These are phyloP conservation scores for Lithophane ornitopus DNA, from an alignment of 2,888 invertebrate species.

Conservation along the genomic window DNA sequence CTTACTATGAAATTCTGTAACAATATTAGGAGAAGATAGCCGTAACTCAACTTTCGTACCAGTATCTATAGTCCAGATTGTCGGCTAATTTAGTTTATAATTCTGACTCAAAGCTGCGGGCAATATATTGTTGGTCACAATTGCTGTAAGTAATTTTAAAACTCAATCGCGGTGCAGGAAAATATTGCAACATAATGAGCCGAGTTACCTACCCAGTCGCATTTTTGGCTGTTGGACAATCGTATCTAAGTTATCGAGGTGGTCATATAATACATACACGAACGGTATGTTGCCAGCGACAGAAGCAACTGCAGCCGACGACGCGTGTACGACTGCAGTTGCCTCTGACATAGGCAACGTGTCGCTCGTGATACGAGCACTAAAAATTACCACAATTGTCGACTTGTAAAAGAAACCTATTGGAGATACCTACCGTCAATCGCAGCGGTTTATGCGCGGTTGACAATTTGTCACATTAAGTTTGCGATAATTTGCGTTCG, in stretches of 20 bases:
- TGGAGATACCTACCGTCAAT: not conserved
- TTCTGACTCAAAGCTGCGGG: not conserved
- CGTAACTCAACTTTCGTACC: conserved; percentile 2
- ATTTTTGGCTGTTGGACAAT: not conserved
- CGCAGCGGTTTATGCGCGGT: not conserved
- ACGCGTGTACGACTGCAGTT: too few relatives aligned
- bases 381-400: too few relatives aligned
- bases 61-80: not conserved
- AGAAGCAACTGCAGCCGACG: too few relatives aligned
- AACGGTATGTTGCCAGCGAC: too few relatives aligned
- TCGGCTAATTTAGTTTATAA: conserved; percentile 24
- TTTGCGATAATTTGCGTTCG: not conserved
- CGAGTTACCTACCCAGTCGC: not conserved
- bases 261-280: too few relatives aligned
- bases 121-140: not conserved
- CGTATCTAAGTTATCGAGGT: not conserved
- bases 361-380: too few relatives aligned
- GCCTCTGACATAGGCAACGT: too few relatives aligned
- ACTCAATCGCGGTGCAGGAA: too few relatives aligned
- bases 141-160: not conserved
- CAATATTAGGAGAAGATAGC: not conserved
- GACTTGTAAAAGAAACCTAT: not conserved
- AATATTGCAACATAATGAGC: not conserved
- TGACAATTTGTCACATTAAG: not conserved
- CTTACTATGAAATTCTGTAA: conserved; percentile 16